Percentiles rank a stretch among this genome's conserved stretches.
Evolutionary conservation across 2,113 vertebrate genomes (phyloP).

Genomic region (Ifrita kowaldi): DNA sequence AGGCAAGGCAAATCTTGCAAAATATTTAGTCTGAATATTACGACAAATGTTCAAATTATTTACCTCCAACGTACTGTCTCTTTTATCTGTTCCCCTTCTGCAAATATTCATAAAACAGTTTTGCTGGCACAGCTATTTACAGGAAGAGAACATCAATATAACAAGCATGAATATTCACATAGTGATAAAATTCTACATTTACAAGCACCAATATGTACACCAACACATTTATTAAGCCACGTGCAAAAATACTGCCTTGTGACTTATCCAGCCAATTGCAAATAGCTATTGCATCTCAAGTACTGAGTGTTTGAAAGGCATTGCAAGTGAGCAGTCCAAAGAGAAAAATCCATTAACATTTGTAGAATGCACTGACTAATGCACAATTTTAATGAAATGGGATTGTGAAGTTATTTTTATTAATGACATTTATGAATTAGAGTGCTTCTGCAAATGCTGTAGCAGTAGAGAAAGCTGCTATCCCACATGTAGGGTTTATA

Average conservation of each 20-base stretch:
- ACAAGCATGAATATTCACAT: neutral
- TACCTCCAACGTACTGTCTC: neutral
- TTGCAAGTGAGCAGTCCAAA: neutral
- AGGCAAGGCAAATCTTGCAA: neutral
- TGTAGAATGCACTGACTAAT: neutral
- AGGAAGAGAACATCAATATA: neutral
- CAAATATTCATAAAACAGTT: neutral
- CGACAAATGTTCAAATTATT: neutral
- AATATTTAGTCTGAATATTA: neutral
- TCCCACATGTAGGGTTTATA: neutral
- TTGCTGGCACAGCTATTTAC: neutral
- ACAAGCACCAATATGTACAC: neutral
- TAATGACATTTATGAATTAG: slow-evolving; percentile 10
- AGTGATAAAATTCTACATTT: neutral
- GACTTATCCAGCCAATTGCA: neutral
- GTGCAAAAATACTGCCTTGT: neutral
- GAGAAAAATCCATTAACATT: slow-evolving; percentile 18
- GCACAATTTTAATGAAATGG: slow-evolving; percentile 17
- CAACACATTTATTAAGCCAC: neutral
- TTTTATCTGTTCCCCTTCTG: neutral
- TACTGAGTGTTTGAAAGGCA: neutral
- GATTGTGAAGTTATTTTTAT: slow-evolving; percentile 22
- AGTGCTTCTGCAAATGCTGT: neutral
- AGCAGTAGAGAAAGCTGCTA: neutral
- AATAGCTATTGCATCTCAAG: neutral